These are phyloP conservation scores for Diphyllodes magnificus DNA, from an alignment of 2,113 vertebrate genomes.

Conservation along the genomic window DNA sequence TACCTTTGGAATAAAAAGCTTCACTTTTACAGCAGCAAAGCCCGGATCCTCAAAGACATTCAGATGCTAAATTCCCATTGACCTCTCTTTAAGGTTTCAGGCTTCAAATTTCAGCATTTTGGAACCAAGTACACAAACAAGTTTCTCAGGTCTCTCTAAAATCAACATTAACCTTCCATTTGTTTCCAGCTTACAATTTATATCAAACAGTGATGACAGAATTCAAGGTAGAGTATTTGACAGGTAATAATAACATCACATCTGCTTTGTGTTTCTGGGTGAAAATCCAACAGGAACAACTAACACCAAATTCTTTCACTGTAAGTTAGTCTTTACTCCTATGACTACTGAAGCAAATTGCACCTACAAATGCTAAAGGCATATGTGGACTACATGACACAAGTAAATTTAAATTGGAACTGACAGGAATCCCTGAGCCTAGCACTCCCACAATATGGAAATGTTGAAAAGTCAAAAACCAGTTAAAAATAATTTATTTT, in stretches of 20 bases:
- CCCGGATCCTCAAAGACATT: background rate
- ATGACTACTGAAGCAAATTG: background rate
- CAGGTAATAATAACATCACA: background rate
- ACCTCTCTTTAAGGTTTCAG: background rate
- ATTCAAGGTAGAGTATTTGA: background rate
- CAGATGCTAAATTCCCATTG: background rate
- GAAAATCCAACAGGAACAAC: background rate
- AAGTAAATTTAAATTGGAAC: background rate
- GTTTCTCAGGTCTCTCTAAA: background rate
- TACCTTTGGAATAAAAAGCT: background rate
- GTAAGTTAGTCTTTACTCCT: background rate
- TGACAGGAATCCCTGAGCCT: background rate
- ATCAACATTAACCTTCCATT: background rate
- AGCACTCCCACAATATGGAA: background rate
- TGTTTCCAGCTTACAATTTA: background rate
- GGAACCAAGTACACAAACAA: background rate
- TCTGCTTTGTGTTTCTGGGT: background rate
- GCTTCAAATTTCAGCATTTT: background rate
- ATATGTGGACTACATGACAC: background rate
- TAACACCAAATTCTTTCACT: background rate
- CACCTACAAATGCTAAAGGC: background rate
- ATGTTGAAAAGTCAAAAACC: background rate
- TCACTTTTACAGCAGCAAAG: background rate
- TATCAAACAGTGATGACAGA: constrained; percentile 2
- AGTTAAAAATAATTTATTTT: background rate